These are phyloP conservation scores for Sebastes oblongus DNA, from an alignment of 2,797 vertebrate species.

Conservation along the genomic window DNA sequence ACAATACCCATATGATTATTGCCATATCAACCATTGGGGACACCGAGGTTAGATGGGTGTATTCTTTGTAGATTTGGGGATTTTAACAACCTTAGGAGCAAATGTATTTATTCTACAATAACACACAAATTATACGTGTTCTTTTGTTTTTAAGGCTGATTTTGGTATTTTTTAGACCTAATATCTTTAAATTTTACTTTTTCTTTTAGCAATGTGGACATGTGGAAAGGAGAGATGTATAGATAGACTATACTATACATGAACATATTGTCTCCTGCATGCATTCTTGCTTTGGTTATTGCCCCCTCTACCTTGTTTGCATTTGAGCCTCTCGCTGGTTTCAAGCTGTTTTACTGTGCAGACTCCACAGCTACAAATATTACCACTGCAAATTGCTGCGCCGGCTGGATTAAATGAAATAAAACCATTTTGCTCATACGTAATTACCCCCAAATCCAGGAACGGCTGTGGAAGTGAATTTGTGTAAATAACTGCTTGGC, in stretches of 20 bases:
- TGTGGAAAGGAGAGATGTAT: no score
- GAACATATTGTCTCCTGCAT: constrained; percentile 1
- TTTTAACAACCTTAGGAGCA: not conserved
- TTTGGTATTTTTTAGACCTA: not conserved
- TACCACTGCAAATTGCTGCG: constrained; percentile 79
- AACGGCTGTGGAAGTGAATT: constrained; percentile 80
- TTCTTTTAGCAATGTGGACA: not conserved
- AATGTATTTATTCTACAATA: not conserved
- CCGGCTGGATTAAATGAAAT: constrained; percentile 82
- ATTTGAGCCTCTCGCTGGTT: constrained; percentile 59
- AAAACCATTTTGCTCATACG: constrained; percentile 81
- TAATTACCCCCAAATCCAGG: constrained; percentile 82
- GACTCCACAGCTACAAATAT: constrained; percentile 75
- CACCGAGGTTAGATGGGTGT: not conserved
- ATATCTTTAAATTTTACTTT: not conserved
- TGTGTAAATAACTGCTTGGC: constrained; percentile 83
- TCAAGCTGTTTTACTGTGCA: constrained; percentile 71
- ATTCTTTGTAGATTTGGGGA: not conserved
- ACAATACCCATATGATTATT: not conserved
- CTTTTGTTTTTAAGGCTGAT: not conserved
- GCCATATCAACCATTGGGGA: not conserved
- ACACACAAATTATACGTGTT: not conserved
- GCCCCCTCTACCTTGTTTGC: constrained; percentile 44
- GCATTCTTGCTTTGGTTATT: constrained; percentile 35
- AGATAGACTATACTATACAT: not conserved